Base-by-base conservation (phyloP, 2,888 invertebrate species). In the Phasia obesa region DNA sequence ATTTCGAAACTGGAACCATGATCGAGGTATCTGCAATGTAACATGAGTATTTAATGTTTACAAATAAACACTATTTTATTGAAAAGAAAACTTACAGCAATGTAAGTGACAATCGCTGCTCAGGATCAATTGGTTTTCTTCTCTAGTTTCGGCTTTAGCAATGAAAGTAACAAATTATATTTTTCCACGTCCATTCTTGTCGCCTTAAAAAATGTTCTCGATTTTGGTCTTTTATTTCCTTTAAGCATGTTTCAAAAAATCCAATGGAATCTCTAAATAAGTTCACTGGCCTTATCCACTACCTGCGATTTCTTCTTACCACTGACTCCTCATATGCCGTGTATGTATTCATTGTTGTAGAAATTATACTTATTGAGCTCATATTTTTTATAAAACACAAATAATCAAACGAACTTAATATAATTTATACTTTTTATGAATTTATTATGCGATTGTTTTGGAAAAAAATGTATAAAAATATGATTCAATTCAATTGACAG, bases 61-160 rank as follows among this genome's bases (percentile, higher is more conserved):
- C 4, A 31, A 31, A 5, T 6, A 31, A 4, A 31, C 31, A 31
- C 31, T 49, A 49, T 49, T 21, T n/a, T n/a, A n/a, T n/a, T n/a
- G n/a, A n/a, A n/a, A n/a, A n/a, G n/a, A n/a, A n/a, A n/a, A 38
- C 27, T 19, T 47, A 31, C 47, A 64, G 31, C 7, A 64, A 47
- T 64, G 44, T 64, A 13, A 64, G 15, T n/a, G 47, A 5, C 27
- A 64, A 31, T 27, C 47, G 44, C 31, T 47, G 47, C 47, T 64
- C 64, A 5, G 47, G 57, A 64, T 64, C 64, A 64, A 64, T 64
- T 5, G 44, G 27, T 19, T 64, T 64, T 47, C 64, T 64, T 64
- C 15, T 64, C 11, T 19, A 64, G 47, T 47, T 64, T 64, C 4
- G 64, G 47, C 31, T 49, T 47, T 13, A 64, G 44, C 19, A 64